Evolutionary conservation across 2,797 vertebrate species (phyloP).

Genomic region (Coendou prehensilis): DNA sequence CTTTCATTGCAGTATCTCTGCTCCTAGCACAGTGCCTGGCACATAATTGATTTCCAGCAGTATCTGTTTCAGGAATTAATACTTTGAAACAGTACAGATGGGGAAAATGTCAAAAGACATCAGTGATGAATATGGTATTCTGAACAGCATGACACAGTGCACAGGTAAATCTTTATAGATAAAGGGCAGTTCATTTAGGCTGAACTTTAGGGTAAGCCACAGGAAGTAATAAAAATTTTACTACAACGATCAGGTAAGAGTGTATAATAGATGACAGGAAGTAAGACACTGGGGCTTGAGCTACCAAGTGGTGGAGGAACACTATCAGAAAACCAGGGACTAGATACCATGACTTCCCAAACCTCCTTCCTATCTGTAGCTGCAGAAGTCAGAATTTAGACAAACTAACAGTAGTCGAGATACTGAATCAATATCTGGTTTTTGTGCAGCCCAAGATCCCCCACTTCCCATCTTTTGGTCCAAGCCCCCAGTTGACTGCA

Average conservation of each 20-base stretch:
- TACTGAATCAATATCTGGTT: background rate
- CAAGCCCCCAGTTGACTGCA: background rate
- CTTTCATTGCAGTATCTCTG: background rate
- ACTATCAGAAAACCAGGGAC: background rate
- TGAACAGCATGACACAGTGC: background rate
- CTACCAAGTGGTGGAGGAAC: background rate
- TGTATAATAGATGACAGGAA: background rate
- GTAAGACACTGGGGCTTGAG: background rate
- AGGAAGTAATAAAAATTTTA: background rate
- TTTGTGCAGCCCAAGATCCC: background rate
- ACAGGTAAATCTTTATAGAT: background rate
- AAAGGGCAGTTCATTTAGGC: background rate
- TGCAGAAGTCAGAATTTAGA: background rate
- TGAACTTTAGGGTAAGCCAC: background rate
- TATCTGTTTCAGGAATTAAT: constrained; percentile 1
- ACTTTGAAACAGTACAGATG: background rate
- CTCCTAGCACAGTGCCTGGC: background rate
- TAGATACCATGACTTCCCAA: background rate
- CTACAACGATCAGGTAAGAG: background rate
- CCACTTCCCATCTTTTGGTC: background rate
- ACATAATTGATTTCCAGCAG: background rate
- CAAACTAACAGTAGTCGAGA: background rate
- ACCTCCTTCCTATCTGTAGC: background rate
- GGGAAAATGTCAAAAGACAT: background rate
- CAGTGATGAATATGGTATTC: background rate